Base-by-base conservation (phyloP, 2,113 vertebrate genomes). In the Misgurnus mizolepis region DNA sequence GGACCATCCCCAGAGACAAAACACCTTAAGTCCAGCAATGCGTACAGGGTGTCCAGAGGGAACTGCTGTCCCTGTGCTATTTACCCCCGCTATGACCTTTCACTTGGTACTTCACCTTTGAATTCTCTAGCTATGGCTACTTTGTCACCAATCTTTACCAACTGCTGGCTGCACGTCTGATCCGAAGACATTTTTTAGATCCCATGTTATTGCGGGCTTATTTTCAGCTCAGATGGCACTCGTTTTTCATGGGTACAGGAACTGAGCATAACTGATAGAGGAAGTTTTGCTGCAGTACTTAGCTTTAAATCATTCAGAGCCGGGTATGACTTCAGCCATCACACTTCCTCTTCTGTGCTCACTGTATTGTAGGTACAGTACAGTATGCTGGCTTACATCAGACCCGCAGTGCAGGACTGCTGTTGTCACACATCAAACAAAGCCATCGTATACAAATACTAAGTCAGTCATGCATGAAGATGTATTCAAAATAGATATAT, bases 21-120 rank as follows among this genome's bases (percentile, higher is more conserved):
- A 71, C 50, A 64, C 65, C 27, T 79, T 81, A 39, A 75, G 66
- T 49, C 67, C 67, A 50, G 18, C 40, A 49, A 49, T 50, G 66
- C 72, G 77, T 67, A 47, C 27, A 76, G 72, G 60, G 53, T 34
- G 76, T 50, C 77, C 55, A 49, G 61, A 80, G 77, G 84, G 67
- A 47, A 72, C 12, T 2, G 61, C 5, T 64, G 15, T 58, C 58
- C 18, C 66, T 76, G 60, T 62, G 65, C 80, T 82, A 78, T 47
- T 79, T 80, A 67, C 50, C 62, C 66, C 75, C 22, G 62, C 61
- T 67, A 70, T 77, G 72, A 85, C 80, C 72, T 82, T 82, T 77
- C 53, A 67, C 18, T 72, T 67, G 55, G 56, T 71, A 72, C 50
- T 66, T 65, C 47, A 40, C 12, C 60, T 67, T 53, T 76, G 50